Conservation (phyloP, 2,797 vertebrate genomes). For the Hippopotamyrus pictus region DNA sequence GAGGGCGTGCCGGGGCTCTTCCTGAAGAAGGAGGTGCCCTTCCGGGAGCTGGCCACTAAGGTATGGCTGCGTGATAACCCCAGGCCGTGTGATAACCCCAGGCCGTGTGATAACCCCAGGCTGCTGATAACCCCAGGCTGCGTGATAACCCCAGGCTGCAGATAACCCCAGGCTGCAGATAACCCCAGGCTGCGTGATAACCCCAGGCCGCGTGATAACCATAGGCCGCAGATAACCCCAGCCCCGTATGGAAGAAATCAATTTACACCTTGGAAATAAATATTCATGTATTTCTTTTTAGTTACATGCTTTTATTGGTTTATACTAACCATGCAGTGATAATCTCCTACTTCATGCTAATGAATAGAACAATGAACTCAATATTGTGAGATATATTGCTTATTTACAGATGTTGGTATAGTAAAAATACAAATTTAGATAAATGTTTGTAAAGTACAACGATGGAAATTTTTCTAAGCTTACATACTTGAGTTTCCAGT, state of each 20-base stretch:
- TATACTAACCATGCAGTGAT: not conserved
- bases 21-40: conserved; percentile 64
- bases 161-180: too few species aligned
- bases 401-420: not conserved
- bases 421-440: not conserved
- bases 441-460: not conserved
- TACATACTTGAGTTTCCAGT: not conserved
- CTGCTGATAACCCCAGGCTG: too few species aligned
- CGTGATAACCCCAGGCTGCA: too few species aligned
- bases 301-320: not conserved
- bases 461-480: not conserved
- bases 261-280: not conserved
- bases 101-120: too few species aligned
- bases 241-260: not conserved
- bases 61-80: conserved; percentile 46
- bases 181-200: too few species aligned
- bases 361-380: not conserved
- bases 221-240: not conserved
- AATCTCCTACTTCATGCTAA: not conserved
- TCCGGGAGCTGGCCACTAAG: conserved; percentile 82
- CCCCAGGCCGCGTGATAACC: not conserved
- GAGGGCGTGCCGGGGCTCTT: conserved; percentile 68
- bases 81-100: too few species aligned
- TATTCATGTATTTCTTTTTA: not conserved
- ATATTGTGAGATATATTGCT: not conserved